phyloP scores from a whole-genome alignment of 1,140 invertebrate genomes.

The Drusus annulatus region DNA sequence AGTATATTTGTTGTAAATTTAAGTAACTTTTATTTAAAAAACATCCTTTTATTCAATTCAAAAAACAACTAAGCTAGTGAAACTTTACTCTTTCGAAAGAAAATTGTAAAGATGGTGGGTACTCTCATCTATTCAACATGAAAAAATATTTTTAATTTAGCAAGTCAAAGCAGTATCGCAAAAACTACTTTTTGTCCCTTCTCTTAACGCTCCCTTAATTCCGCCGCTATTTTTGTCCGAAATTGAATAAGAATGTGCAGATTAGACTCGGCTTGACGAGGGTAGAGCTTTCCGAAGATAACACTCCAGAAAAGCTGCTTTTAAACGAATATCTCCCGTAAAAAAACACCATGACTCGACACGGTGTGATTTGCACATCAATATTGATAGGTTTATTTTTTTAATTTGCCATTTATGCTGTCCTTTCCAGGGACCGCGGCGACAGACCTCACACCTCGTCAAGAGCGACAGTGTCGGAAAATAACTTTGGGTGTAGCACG shows the following conservation, averaged over 20 bases:
- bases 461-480: constrained; percentile 51
- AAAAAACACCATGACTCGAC: neutral
- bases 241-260: constrained; percentile 56
- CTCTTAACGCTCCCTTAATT: constrained; percentile 27
- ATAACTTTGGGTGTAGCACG: constrained; percentile 46
- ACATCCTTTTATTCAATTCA: too few species aligned
- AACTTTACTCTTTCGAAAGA: too few species aligned
- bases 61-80: too few species aligned
- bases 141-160: constrained; percentile 12
- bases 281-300: constrained; percentile 11
- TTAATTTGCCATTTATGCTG: neutral
- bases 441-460: constrained; percentile 55
- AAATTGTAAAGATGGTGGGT: neutral
- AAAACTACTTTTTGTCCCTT: constrained; percentile 28
- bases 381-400: constrained; percentile 10
- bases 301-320: neutral
- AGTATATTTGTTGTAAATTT: too few species aligned
- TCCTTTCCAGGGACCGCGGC: neutral
- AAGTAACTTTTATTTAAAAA: too few species aligned
- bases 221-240: constrained; percentile 50
- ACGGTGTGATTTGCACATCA: neutral
- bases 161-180: constrained; percentile 15
- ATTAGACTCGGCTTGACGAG: constrained; percentile 55
- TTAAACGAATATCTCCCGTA: neutral
- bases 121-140: neutral